These are phyloP conservation scores for Cebus imitator DNA, from an alignment of 2,113 vertebrate genomes.

Conservation along the genomic window DNA sequence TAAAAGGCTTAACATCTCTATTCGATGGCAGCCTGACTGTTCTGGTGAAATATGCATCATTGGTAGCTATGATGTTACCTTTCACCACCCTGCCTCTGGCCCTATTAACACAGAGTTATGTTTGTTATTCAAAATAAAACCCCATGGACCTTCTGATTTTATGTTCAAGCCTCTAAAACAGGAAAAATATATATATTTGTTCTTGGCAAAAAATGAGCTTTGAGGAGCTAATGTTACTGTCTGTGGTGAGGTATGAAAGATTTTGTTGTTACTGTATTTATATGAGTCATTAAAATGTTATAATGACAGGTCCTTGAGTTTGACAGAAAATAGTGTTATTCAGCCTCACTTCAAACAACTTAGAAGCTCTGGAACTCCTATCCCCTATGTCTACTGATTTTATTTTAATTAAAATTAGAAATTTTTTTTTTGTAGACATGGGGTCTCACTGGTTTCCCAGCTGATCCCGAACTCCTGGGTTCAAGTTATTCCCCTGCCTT, in stretches of 20 bases:
- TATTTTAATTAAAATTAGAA: too few relatives aligned
- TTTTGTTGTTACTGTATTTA: neutral
- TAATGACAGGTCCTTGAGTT: neutral
- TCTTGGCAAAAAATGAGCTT: neutral
- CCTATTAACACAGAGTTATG: neutral
- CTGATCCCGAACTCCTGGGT: too few relatives aligned
- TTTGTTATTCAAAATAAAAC: neutral
- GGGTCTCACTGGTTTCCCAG: too few relatives aligned
- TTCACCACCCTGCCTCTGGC: rapidly evolving
- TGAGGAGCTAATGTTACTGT: neutral
- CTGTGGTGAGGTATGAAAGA: neutral
- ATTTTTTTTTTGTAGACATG: too few relatives aligned
- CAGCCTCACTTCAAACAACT: neutral
- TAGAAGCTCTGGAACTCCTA: neutral
- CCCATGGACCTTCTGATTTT: neutral
- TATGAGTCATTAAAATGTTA: neutral
- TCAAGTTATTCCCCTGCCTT: too few relatives aligned
- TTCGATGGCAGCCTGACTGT: neutral
- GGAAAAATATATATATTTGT: neutral
- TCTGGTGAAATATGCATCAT: neutral
- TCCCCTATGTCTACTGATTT: neutral
- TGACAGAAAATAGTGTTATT: neutral
- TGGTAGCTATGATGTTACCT: neutral
- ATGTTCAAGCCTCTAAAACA: neutral
- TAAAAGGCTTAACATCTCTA: neutral